These are phyloP conservation scores for Macrocentrus cingulum DNA, from an alignment of 1,140 invertebrate species.

Conservation along the genomic window DNA sequence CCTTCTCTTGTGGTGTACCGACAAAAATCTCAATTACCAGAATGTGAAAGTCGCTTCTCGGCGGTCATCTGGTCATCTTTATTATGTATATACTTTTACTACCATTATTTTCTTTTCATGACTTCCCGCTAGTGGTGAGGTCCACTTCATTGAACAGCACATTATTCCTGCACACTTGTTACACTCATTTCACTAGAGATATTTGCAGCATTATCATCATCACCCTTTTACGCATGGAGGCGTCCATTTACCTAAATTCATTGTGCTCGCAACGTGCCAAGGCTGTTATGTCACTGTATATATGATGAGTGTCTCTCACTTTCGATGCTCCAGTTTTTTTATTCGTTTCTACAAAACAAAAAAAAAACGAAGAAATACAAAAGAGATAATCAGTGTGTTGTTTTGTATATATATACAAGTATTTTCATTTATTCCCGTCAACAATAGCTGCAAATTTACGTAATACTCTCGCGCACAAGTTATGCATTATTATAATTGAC, in stretches of 20 bases:
- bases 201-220: background rate
- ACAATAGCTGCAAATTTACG: constrained; percentile 13
- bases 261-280: constrained; percentile 8
- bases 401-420: background rate
- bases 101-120: constrained; percentile 10
- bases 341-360: background rate
- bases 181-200: background rate
- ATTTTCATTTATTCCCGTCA: background rate
- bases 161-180: background rate
- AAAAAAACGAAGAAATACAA: background rate
- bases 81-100: constrained; percentile 38
- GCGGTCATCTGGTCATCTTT: constrained; percentile 49
- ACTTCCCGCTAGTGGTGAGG: background rate
- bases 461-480: constrained; percentile 1
- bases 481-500: no score
- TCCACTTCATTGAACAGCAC: background rate
- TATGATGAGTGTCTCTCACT: background rate
- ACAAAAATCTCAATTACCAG: constrained; percentile 35
- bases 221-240: constrained; percentile 13
- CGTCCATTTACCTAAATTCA: constrained; percentile 12
- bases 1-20: background rate
- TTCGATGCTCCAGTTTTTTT: background rate
- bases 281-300: background rate
- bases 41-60: constrained; percentile 49
- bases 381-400: no score